These are phyloP conservation scores for Percopsis omiscomaycus DNA, from an alignment of 2,797 vertebrate species.

Conservation along the genomic window DNA sequence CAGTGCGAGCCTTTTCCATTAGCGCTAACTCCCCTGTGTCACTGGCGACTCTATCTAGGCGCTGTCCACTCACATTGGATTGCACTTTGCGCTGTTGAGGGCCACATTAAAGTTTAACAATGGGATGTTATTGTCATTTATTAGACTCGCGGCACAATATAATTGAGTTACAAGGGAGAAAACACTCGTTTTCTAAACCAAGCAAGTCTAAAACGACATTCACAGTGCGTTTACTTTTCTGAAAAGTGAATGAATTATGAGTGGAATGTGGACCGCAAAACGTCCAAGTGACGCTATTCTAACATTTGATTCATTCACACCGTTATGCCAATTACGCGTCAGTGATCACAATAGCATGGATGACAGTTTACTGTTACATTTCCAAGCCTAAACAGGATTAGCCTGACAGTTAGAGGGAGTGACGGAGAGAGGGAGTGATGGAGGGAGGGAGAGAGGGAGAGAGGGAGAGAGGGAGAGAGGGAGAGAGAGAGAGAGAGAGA, in stretches of 20 bases:
- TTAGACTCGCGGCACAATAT: conserved; percentile 52
- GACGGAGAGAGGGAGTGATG: conserved; percentile 13
- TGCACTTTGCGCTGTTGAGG: conserved; percentile 35
- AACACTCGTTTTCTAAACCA: conserved; percentile 58
- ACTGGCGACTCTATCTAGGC: conserved; percentile 26
- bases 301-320: conserved; percentile 36
- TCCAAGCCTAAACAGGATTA: conserved; percentile 68
- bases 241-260: conserved; percentile 22
- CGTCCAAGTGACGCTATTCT: conserved; percentile 36
- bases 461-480: not conserved
- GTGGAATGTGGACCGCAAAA: conserved; percentile 15
- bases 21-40: conserved; percentile 18
- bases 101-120: conserved; percentile 70
- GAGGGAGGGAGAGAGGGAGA: not conserved
- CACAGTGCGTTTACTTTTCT: conserved; percentile 24
- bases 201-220: conserved; percentile 33
- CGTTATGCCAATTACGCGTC: conserved; percentile 54
- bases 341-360: conserved; percentile 37
- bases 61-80: conserved; percentile 48
- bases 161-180: conserved; percentile 63
- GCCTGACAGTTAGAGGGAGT: conserved; percentile 58
- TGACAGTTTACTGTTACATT: conserved; percentile 39
- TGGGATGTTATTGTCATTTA: conserved; percentile 63
- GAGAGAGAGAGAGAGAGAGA: conserved; percentile 9
- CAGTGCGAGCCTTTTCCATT: conserved; percentile 24